phyloP scores from a whole-genome alignment of 2,113 vertebrate genomes.

The Nothobranchius kuhntae region DNA sequence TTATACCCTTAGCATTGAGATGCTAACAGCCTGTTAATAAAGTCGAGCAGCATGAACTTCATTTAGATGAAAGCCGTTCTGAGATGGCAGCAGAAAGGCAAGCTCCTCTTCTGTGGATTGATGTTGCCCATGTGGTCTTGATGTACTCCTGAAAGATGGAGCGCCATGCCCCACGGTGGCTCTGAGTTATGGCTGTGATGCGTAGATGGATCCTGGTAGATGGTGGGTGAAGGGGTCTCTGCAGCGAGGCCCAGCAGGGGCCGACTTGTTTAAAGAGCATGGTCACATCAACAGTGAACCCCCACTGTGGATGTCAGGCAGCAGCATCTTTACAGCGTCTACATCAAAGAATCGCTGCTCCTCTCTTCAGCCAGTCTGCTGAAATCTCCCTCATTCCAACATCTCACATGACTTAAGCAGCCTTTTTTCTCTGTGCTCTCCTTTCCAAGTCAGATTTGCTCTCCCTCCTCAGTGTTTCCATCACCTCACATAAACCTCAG shows the following conservation, averaged over 20 bases:
- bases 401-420: slow-evolving; percentile 16
- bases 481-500: slow-evolving; percentile 54
- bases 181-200: neutral
- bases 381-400: neutral
- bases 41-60: no score
- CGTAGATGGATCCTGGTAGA: neutral
- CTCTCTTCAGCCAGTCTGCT: neutral
- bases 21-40: no score
- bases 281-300: slow-evolving; percentile 32
- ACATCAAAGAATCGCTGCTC: slow-evolving; percentile 42
- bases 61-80: neutral
- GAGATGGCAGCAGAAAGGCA: no score
- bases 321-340: slow-evolving; percentile 12
- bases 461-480: slow-evolving; percentile 48
- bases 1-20: no score
- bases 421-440: slow-evolving; percentile 22
- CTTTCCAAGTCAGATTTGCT: slow-evolving; percentile 11
- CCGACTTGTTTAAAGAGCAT: slow-evolving; percentile 19
- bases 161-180: neutral
- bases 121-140: neutral
- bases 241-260: slow-evolving; percentile 16
- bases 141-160: neutral
- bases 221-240: slow-evolving; percentile 10
- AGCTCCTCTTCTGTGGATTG: neutral
- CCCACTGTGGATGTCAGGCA: slow-evolving; percentile 13